These are phyloP conservation scores for Rhea pennata DNA, from an alignment of 2,113 vertebrate genomes.

Conservation along the genomic window DNA sequence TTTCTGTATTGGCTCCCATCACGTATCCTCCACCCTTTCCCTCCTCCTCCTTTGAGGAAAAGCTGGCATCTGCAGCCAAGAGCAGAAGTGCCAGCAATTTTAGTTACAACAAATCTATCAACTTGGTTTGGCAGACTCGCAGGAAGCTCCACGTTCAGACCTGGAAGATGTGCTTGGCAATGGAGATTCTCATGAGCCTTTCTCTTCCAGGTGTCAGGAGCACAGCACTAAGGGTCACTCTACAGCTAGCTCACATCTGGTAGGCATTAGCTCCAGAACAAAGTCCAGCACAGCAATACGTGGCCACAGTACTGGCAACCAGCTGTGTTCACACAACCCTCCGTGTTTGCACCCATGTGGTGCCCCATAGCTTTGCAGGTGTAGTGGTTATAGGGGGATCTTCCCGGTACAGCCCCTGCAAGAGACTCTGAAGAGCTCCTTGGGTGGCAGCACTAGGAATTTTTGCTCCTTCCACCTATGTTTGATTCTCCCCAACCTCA, in stretches of 20 bases:
- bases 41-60: not conserved
- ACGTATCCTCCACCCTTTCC: not conserved
- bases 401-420: not conserved
- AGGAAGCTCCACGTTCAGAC: not conserved
- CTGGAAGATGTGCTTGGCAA: not conserved
- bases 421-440: not conserved
- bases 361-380: rapidly evolving
- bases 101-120: not conserved
- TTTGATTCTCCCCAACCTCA: not conserved
- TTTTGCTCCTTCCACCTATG: not conserved
- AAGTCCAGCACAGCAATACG: rapidly evolving
- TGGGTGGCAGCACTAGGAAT: not conserved
- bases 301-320: rapidly evolving
- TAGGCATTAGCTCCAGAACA: rapidly evolving
- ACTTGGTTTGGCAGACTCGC: not conserved
- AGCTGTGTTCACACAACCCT: rapidly evolving
- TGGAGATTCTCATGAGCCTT: not conserved
- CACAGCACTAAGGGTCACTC: not conserved
- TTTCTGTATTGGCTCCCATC: not conserved
- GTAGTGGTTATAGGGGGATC: too few relatives aligned
- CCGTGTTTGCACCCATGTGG: rapidly evolving
- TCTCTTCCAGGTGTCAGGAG: not conserved
- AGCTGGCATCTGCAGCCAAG: not conserved
- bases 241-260: not conserved
- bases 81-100: not conserved